Base-by-base conservation (phyloP, 2,797 vertebrate genomes). In the Sebastes hopkinsi region DNA sequence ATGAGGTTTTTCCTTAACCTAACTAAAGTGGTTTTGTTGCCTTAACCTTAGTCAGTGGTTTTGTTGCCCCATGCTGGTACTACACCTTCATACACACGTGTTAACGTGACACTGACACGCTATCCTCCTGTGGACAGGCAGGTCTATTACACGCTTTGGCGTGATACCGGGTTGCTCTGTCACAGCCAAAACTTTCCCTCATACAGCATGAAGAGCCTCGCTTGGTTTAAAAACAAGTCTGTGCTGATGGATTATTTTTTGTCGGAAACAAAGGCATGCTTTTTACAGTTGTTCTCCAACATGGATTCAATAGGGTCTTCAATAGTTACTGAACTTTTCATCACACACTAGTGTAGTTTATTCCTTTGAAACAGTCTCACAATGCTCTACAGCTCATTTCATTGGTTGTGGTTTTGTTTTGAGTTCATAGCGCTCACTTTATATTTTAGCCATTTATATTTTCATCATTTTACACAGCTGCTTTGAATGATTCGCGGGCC, bases 361-460 rank as follows among this genome's bases (percentile, higher is more conserved):
- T 60, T 80, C 8, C 27, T 68, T 60, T 62, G n/a, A 67, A 75
- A 61, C 4, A 6, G 5, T 70, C 62, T 67, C 3, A 20, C 13
- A 32, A 16, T 36, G 10, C 54, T 23, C 29, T 61, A 38, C 3
- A 27, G 4, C 13, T 66, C 4, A 12, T 77, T 84, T 66, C 11
- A 29, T n/a, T 60, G 20, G 22, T 54, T 34, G 23, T 60, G 18
- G 36, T 59, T 71, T 36, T 20, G 22, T 60, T 75, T 67, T 67
- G 58, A 55, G 18, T 65, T 73, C 18, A 56, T 58, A 6, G 9
- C 75, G 42, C 29, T 68, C 13, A 9, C 27, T 55, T 6, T 13
- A 20, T 70, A 72, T 64, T 46, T n/a, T 4, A 27, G 29, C 16
- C 16, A 14, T 23, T 71, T 83, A n/a, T 67, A 66, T 60, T 80